Percentiles rank a stretch among this genome's conserved stretches.
Evolutionary conservation across 1,140 invertebrate genomes (phyloP).

Genomic region (Aphidius gifuensis): DNA sequence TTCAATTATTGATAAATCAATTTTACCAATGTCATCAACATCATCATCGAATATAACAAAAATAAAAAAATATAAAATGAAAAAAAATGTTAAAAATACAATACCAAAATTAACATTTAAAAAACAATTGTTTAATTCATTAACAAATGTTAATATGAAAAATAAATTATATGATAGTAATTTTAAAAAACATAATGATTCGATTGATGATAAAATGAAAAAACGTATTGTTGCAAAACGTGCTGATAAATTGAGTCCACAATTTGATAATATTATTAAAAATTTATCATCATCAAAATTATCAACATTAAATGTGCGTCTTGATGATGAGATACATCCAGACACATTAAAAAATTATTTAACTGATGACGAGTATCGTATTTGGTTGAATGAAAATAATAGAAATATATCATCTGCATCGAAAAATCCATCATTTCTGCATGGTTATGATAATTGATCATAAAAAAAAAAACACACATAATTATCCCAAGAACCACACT

Average conservation of each 20-base stretch:
- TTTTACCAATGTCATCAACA: too few relatives aligned
- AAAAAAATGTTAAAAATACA: slow-evolving; percentile 27
- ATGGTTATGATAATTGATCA: slow-evolving; percentile 32
- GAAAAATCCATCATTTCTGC: slow-evolving; percentile 27
- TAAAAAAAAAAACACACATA: slow-evolving; percentile 19
- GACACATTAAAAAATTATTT: slow-evolving; percentile 23
- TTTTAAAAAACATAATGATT: background rate
- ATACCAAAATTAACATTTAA: slow-evolving; percentile 25
- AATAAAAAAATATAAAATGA: slow-evolving; percentile 27
- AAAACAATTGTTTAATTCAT: slow-evolving; percentile 7
- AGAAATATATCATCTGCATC: background rate
- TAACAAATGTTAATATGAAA: slow-evolving; percentile 13
- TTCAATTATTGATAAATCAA: too few relatives aligned
- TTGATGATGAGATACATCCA: slow-evolving; percentile 18
- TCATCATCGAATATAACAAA: background rate
- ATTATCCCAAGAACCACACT: background rate
- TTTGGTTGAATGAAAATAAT: slow-evolving; percentile 20
- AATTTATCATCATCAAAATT: slow-evolving; percentile 1
- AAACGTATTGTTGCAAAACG: too few relatives aligned
- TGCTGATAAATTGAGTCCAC: too few relatives aligned
- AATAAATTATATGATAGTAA: background rate
- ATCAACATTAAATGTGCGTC: slow-evolving; percentile 18
- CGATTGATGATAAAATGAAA: too few relatives aligned
- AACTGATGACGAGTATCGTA: slow-evolving; percentile 21
- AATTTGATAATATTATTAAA: too few relatives aligned